Evolutionary conservation across 2,113 vertebrate genomes (phyloP), one percentile per base, ranked within the genome.

Genomic region (Hypanus sabinus): DNA sequence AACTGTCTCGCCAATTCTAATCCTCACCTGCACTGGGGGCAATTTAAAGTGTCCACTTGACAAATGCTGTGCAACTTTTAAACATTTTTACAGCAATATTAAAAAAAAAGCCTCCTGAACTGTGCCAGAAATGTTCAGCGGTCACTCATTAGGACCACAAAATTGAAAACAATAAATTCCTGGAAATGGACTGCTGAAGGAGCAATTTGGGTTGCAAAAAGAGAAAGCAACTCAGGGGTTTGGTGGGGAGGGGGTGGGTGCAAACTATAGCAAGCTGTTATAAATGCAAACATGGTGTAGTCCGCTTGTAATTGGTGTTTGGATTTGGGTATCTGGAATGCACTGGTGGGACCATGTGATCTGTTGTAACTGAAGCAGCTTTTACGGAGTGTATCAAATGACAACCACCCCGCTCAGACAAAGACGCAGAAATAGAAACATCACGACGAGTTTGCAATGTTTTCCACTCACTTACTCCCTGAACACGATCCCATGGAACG

Each of bases 271-370:
- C 46, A 46, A 46, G 46, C 46, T 46, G 85, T 33, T 36, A 18
- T 7, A 20, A 90, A 65, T 33, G 30, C 12, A 62, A 88, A 30
- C n/a, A 33, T 62, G 85, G 85, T 60, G 4, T 10, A 11, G 24
- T 14, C 46, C 57, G 30, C 12, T 90, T 90, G 16, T 65, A 90
- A 33, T 33, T 65, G 81, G 60, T 33, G 30, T 30, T 16, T 62
- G n/a, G 57, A 62, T n/a, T 60, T 62, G n/a, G 85, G 85, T 33
- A 90, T 65, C 65, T 85, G 81, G 24, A 85, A 85, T 85, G 38
- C 14, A 18, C 85, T 88, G 85, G 57, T 87, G 12, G 11, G n/a
- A 14, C 60, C 55, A 88, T 14, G 55, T n/a, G 57, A 20, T 60
- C n/a, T 14, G 83, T 87, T 62, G 55, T n/a, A 62, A 87, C 57